phyloP scores from a whole-genome alignment of 2,113 vertebrate species.

The Morphnarchus princeps region DNA sequence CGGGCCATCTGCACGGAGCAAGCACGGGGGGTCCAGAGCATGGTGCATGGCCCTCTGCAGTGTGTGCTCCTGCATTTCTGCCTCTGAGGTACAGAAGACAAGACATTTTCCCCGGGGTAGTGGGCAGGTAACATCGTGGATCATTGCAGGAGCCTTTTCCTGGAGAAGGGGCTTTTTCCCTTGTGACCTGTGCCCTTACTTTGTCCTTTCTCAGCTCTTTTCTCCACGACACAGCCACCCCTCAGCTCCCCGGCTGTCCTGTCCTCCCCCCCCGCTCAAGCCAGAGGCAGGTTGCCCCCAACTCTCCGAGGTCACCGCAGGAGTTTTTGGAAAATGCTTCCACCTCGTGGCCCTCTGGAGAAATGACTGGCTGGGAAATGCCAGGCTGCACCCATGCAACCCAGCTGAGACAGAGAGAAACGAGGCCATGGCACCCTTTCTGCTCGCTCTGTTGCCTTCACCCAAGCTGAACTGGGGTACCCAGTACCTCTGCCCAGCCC shows the following conservation, averaged over 20 bases:
- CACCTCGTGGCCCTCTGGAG: conserved; percentile 27
- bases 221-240: rapidly evolving
- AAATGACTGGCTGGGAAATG: background rate
- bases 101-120: background rate
- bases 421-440: background rate
- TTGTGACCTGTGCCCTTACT: background rate
- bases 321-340: conserved; percentile 43
- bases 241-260: background rate
- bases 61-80: background rate
- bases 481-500: background rate
- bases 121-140: rapidly evolving
- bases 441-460: rapidly evolving
- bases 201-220: background rate
- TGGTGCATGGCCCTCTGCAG: rapidly evolving
- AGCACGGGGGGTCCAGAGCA: background rate
- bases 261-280: background rate
- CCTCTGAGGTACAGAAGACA: background rate
- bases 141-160: background rate
- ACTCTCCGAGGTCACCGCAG: background rate
- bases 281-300: background rate
- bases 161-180: background rate
- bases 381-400: rapidly evolving
- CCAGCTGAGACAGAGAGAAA: background rate
- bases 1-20: background rate
- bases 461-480: background rate